These are phyloP conservation scores for Carlito syrichta DNA, from an alignment of 2,113 vertebrate genomes.

Conservation along the genomic window DNA sequence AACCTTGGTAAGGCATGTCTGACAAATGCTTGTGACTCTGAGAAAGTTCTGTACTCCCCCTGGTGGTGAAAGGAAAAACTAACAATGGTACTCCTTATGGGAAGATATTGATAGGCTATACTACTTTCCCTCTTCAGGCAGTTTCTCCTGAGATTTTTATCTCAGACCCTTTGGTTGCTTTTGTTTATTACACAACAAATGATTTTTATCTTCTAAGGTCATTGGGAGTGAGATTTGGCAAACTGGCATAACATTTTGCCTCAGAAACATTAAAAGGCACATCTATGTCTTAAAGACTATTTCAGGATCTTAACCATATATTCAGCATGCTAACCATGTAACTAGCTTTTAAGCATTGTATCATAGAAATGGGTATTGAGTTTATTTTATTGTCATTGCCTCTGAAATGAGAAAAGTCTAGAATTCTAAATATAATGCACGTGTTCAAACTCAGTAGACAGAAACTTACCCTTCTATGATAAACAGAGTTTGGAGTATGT, in stretches of 20 bases:
- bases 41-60: slow-evolving; percentile 57
- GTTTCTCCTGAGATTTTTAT: background rate
- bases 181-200: slow-evolving; percentile 23
- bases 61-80: slow-evolving; percentile 57
- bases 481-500: background rate
- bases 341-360: background rate
- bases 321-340: background rate
- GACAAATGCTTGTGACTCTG: background rate
- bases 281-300: slow-evolving; percentile 13
- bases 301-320: background rate
- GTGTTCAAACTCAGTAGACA: background rate
- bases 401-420: background rate
- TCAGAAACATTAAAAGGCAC: background rate
- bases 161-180: background rate
- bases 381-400: slow-evolving; percentile 25
- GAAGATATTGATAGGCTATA: background rate
- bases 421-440: background rate
- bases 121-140: background rate
- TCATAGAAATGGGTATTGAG: background rate
- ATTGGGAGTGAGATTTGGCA: background rate
- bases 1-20: background rate
- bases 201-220: slow-evolving; percentile 1
- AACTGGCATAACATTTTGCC: background rate
- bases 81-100: background rate
- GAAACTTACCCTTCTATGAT: background rate